Evolutionary conservation across 2,797 vertebrate species (phyloP).

Genomic region (Novumbra hubbsi): DNA sequence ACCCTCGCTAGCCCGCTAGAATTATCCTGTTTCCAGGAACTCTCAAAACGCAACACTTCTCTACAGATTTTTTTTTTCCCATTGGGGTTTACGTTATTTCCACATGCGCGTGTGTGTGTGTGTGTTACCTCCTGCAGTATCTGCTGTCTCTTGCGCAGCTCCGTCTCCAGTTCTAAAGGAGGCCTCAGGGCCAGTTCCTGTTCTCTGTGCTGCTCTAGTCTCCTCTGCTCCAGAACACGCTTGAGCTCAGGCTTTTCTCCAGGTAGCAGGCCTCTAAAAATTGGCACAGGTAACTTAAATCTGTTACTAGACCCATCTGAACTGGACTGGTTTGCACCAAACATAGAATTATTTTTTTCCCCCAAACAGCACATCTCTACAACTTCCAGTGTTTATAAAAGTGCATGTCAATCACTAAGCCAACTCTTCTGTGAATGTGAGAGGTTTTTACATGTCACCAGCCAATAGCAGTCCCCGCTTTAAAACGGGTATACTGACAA

Average conservation of each 20-base stretch:
- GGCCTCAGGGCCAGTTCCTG: conserved; percentile 65
- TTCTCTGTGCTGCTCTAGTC: conserved; percentile 70
- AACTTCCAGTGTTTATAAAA: no score
- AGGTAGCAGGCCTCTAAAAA: conserved; percentile 69
- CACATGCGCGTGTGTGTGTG: not conserved
- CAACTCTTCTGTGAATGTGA: no score
- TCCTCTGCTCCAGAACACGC: conserved; percentile 71
- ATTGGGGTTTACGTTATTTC: not conserved
- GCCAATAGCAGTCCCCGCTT: no score
- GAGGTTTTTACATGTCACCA: no score
- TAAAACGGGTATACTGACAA: no score
- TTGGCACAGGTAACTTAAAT: conserved; percentile 10
- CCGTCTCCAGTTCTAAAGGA: conserved; percentile 75
- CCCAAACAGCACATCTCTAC: no score
- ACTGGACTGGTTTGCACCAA: not conserved
- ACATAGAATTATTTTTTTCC: no score
- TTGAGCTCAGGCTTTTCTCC: conserved; percentile 76
- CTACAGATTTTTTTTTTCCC: not conserved
- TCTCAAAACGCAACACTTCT: no score
- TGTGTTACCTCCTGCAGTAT: conserved; percentile 69
- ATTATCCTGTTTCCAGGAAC: not conserved
- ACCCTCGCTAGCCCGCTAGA: not conserved
- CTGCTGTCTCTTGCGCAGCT: conserved; percentile 78
- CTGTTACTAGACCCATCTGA: not conserved
- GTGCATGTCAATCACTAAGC: no score